Evolutionary conservation across 2,797 vertebrate species (phyloP), one percentile per base, ranked within the genome.

Genomic region (Apogon hyalosoma): DNA sequence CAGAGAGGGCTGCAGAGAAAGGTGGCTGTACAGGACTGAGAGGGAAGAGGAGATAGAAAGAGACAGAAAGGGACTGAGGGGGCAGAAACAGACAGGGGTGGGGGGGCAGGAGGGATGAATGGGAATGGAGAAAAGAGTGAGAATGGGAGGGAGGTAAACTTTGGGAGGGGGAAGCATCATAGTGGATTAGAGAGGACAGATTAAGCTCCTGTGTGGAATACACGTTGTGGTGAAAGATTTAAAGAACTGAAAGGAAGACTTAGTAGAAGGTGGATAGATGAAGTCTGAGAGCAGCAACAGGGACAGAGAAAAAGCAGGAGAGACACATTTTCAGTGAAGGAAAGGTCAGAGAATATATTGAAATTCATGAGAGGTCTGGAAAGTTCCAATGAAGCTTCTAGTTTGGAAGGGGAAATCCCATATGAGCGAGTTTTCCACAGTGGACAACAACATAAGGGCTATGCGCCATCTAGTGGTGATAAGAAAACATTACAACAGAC

Each of bases 151-250:
- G 83, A 79, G 75, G 68, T 72, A 82, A 71, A 78, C 66, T 80
- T 11, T 36, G 47, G 47, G 45, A 42, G 43, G 76, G 81, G 81
- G 65, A 33, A 52, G 40, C 57, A 40, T 71, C 85, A 73, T 73
- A 68, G 87, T 92, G 92, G 92, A 94, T 94, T 93, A 94, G 91
- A 88, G 83, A 65, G 86, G 82, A 85, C 86, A 92, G 92, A 93
- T 93, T 93, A 93, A 90, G 91, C 84, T 82, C 75, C 88, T 89
- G 83, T 90, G 84, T 82, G 87, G 86, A 91, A 92, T 91, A 92
- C 87, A 91, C 75, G 81, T 86, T 61, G 68, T 59, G 80, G 46
- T 86, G 69, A 91, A 91, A 87, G 87, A 88, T 84, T 83, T 72
- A 77, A 76, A 86, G 73, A 82, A 77, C 63, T 90, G 85, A 90